Evolutionary conservation across 1,140 invertebrate species (phyloP), one percentile per base, ranked within the genome.

Genomic region (Nylanderia fulva): DNA sequence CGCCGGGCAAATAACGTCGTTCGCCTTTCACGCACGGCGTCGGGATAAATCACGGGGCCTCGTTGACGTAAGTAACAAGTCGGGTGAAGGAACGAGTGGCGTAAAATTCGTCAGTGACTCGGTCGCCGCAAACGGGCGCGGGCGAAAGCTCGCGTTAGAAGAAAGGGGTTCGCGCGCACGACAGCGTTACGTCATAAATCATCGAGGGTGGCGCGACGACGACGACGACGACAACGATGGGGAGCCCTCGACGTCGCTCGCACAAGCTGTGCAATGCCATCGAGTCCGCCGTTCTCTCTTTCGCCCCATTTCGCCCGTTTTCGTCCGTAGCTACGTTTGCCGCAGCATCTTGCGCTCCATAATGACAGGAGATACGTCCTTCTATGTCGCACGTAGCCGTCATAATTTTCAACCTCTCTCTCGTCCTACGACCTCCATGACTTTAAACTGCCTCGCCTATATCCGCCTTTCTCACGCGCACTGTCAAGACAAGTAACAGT

Each of bases 321-420:
- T 63, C 76, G 54, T 58, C 85, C 87, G 68, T 29, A 63, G 36
- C 52, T 60, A 36, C 80, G 33, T 82, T 15, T 21, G 29, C 52
- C 79, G 36, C 69, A 36, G 61, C 74, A 71, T 86, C 83, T 86
- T 84, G 42, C 68, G 66, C 69, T 21, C 52, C 69, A 64, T 86
- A 84, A 82, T 76, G 72, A 80, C 72, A n/a, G 52, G 69, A 88
- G 69, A 75, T 85, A 86, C 64, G 71, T 85, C 72, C 86, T 77
- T 18, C 36, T 8, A 45, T 42, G 77, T 83, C 74, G 42, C 88
- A 88, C 86, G 87, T 91, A 87, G 76, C 61, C 15, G 42, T 85
- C 85, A 88, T 92, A 92, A 91, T 84, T 91, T 85, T 52, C 63
- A 89, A 48, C 68, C 83, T 80, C 79, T 84, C 72, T 71, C 75